phyloP scores from a whole-genome alignment of 2,888 invertebrate species.

The Heteromyza rotundicornis region DNA sequence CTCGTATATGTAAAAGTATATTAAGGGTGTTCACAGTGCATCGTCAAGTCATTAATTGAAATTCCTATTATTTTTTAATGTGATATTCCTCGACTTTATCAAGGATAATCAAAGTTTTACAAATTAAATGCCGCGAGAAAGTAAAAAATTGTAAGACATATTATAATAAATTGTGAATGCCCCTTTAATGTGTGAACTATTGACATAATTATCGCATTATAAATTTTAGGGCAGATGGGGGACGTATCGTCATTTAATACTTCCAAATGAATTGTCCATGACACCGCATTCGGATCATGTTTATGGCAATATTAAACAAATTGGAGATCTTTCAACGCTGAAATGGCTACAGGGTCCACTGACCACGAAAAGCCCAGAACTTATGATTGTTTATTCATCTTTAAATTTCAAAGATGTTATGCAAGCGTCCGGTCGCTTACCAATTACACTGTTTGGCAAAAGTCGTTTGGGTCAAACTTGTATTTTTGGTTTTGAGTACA shows the following conservation, averaged over 20 bases:
- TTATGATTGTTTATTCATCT: constrained; percentile 68
- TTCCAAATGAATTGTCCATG: constrained; percentile 58
- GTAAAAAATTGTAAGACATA: too few relatives aligned
- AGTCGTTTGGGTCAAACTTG: constrained; percentile 68
- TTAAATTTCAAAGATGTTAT: constrained; percentile 93
- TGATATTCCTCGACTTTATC: too few relatives aligned
- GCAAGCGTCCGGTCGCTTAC: constrained; percentile 86
- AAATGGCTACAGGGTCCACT: constrained; percentile 76
- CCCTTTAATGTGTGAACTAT: neutral
- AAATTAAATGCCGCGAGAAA: too few relatives aligned
- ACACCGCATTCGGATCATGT: constrained; percentile 68
- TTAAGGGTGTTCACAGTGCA: too few relatives aligned
- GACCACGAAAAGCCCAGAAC: constrained; percentile 64
- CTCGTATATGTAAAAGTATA: too few relatives aligned
- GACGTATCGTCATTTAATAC: constrained; percentile 76
- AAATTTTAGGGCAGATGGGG: constrained; percentile 65
- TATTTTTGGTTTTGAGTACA: constrained; percentile 71
- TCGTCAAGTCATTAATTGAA: too few relatives aligned
- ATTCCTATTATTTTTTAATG: too few relatives aligned
- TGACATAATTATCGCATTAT: neutral
- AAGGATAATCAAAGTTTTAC: too few relatives aligned
- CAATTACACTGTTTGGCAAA: constrained; percentile 76
- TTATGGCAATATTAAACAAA: constrained; percentile 73
- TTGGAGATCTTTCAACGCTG: constrained; percentile 83
- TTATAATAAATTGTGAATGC: too few relatives aligned